These are phyloP conservation scores for Temnothorax nylanderi DNA, from an alignment of 1,140 invertebrate genomes.

Conservation along the genomic window DNA sequence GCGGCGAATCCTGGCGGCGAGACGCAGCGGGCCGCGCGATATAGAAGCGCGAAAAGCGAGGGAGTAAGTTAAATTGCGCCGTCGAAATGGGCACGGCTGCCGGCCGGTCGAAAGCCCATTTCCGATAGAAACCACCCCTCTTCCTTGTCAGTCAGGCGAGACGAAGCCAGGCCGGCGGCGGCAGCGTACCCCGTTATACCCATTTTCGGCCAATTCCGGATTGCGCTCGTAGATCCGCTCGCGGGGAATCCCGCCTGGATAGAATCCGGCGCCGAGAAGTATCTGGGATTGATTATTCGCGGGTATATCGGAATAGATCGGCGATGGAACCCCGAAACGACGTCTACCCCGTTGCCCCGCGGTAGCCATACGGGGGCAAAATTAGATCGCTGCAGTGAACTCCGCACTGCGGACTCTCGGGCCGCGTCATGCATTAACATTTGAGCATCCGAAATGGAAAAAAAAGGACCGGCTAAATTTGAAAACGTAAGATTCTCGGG, in stretches of 20 bases:
- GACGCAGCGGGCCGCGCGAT: background rate
- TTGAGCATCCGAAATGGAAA: background rate
- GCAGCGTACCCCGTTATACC: constrained; percentile 19
- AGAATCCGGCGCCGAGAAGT: background rate
- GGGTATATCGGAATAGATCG: constrained; percentile 15
- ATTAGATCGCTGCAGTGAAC: constrained; percentile 36
- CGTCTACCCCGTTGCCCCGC: background rate
- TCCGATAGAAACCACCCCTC: constrained; percentile 76
- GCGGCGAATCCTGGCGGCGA: background rate
- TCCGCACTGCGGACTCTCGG: constrained; percentile 42
- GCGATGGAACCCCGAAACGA: background rate
- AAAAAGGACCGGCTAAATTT: background rate
- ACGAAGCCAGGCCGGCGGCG: background rate
- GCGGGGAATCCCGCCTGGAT: constrained; percentile 15
- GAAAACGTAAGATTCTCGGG: background rate
- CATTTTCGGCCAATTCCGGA: constrained; percentile 51
- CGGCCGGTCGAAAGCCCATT: constrained; percentile 73
- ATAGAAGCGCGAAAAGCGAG: constrained; percentile 30
- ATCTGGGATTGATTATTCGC: constrained; percentile 53
- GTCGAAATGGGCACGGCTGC: constrained; percentile 62
- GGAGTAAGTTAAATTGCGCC: constrained; percentile 73
- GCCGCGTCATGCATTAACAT: constrained; percentile 27
- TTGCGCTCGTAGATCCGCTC: constrained; percentile 8
- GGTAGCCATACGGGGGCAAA: constrained; percentile 15
- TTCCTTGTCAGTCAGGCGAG: constrained; percentile 60